Percentiles rank a stretch among this genome's conserved stretches.
These are phyloP conservation scores for Phalacrocorax aristotelis DNA, from an alignment of 2,113 vertebrate species.

Conservation along the genomic window DNA sequence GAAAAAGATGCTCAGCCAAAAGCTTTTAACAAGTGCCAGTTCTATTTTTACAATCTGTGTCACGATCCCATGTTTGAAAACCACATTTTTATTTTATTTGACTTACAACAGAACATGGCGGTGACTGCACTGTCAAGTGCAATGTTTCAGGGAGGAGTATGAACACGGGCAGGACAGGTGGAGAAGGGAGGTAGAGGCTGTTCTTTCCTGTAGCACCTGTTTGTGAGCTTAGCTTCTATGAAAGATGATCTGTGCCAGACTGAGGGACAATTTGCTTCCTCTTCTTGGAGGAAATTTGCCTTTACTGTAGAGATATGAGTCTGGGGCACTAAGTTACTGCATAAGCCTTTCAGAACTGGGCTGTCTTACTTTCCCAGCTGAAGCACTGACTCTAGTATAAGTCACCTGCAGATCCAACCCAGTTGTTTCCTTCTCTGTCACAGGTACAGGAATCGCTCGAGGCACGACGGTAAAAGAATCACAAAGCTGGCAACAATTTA, in stretches of 20 bases:
- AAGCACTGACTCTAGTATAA: neutral
- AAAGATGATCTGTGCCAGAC: neutral
- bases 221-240: neutral
- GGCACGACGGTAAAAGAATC: conserved; percentile 9
- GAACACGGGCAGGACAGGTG: neutral
- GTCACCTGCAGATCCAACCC: neutral
- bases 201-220: neutral
- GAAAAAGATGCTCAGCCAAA: conserved; percentile 12
- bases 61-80: neutral
- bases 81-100: neutral
- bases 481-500: conserved; percentile 21
- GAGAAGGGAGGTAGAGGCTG: neutral
- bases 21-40: neutral
- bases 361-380: neutral
- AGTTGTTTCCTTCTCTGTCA: conserved; percentile 14
- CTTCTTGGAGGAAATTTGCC: neutral
- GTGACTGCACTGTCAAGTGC: neutral
- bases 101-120: neutral
- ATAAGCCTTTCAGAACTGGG: neutral
- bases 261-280: neutral
- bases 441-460: conserved; percentile 45
- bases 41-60: conserved; percentile 18
- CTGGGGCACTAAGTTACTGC: neutral
- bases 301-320: neutral
- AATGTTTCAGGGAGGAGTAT: neutral